Evolutionary conservation across 2,797 vertebrate species (phyloP), one percentile per base, ranked within the genome.

Genomic region (Enteromius radiatus): DNA sequence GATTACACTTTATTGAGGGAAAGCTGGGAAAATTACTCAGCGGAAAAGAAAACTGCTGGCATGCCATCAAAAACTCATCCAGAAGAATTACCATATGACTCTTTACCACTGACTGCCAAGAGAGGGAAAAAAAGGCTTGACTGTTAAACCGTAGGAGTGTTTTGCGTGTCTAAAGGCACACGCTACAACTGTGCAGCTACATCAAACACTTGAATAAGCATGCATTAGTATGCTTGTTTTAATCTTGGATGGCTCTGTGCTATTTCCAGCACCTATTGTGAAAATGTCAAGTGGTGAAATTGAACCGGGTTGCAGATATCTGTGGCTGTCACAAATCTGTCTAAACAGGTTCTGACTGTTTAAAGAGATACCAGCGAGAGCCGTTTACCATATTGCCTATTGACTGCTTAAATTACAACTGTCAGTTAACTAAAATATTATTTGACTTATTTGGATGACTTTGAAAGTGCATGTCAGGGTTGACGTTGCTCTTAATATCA

Each of bases 61-160:
- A 59, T 81, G 61, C 76, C 85, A 79, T 87, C 88, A 87, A 80
- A 84, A 82, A 76, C 81, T 75, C 81, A 71, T 81, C 78, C 56
- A 61, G 82, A 83, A 73, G 47, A 82, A 88, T 87, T 89, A 86
- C 80, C 86, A 86, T 87, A 86, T 78, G 77, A 84, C 75, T 84
- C 83, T 80, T 67, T 59, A 79, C 31, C 61, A 33, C 79, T n/a
- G 80, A 74, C 76, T 79, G 70, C 83, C 81, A 83, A 82, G 68
- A 79, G 10, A 54, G 23, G 33, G 23, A 33, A 87, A 87, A 85
- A 76, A 73, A 52, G 31, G 49, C 70, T 67, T 3, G 49, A 26
- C 79, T 74, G 38, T 21, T 64, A 84, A 75, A 36, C 63, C 21
- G 26, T 49, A 77, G 69, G 61, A 82, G 65, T 71, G 70, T 81